Evolutionary conservation across 1,140 invertebrate species (phyloP).

Genomic region (Globodera ellingtonae): DNA sequence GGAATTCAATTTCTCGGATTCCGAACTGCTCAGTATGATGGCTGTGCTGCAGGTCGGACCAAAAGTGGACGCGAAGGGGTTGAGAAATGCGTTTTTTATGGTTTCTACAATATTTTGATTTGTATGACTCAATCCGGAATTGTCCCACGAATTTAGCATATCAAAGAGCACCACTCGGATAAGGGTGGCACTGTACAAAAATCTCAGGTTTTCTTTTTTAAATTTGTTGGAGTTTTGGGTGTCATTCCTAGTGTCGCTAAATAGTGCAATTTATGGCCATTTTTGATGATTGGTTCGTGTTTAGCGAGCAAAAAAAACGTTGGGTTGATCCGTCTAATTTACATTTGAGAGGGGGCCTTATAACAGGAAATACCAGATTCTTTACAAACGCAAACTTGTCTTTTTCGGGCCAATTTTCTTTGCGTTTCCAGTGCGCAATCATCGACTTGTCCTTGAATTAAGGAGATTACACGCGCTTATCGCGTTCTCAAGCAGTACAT

Average conservation of each 20-base stretch:
- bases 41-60: constrained; percentile 24
- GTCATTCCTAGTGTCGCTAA: no score
- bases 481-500: constrained; percentile 34
- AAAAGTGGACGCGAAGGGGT: constrained; percentile 10
- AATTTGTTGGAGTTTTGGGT: no score
- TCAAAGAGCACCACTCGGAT: constrained; percentile 33
- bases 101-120: neutral
- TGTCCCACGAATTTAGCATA: constrained; percentile 26
- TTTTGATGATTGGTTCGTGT: no score
- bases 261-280: no score
- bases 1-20: constrained; percentile 27
- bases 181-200: constrained; percentile 29
- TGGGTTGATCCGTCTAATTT: no score
- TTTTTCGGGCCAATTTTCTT: no score
- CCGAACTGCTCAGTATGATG: constrained; percentile 31
- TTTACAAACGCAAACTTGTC: no score
- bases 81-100: constrained; percentile 19
- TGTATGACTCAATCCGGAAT: neutral
- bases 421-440: neutral
- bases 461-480: constrained; percentile 32
- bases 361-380: no score
- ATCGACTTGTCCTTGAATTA: constrained; percentile 16
- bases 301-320: no score
- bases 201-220: constrained; percentile 24
- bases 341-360: no score